Evolutionary conservation across 2,113 vertebrate genomes (phyloP).

Genomic region (Lota lota): DNA sequence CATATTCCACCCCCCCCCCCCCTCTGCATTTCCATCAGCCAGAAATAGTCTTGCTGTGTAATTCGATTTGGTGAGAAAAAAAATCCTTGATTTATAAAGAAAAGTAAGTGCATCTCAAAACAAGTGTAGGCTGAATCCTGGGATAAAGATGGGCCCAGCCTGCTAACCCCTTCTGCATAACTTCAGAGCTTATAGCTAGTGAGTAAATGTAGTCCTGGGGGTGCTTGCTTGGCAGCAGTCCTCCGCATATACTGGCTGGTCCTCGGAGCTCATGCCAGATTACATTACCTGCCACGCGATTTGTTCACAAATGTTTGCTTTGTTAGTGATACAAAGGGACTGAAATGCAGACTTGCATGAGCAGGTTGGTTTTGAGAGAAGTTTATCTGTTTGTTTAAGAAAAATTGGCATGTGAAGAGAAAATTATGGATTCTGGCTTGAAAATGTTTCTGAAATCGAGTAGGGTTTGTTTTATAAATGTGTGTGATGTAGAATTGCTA

Average conservation of each 20-base stretch:
- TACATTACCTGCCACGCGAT: conserved; percentile 44
- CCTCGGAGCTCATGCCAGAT: conserved; percentile 45
- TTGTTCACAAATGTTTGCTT: conserved; percentile 52
- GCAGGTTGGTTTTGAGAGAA: background rate
- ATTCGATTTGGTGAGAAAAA: too few species aligned
- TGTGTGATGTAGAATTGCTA: too few species aligned
- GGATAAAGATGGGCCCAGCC: conserved; percentile 23
- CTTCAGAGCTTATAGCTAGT: conserved; percentile 31
- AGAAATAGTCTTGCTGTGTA: too few species aligned
- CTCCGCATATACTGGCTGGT: conserved; percentile 22
- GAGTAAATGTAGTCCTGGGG: conserved; percentile 52
- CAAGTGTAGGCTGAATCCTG: conserved; percentile 3
- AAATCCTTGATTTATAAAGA: background rate
- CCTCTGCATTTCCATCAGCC: too few species aligned
- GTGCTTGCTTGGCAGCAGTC: conserved; percentile 35
- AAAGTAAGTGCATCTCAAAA: conserved; percentile 20
- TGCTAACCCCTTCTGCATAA: conserved; percentile 40
- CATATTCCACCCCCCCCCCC: too few species aligned
- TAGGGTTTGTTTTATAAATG: too few species aligned
- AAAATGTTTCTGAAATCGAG: background rate
- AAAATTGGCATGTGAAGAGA: background rate
- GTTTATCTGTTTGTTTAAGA: background rate
- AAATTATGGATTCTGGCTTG: background rate
- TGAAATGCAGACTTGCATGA: background rate
- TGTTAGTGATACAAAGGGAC: conserved; percentile 43